A percentile compares a stretch with the other conserved stretches of the same genome.
phyloP scores from a whole-genome alignment of 2,888 invertebrate species.

The Lasioglossum lativentre region DNA sequence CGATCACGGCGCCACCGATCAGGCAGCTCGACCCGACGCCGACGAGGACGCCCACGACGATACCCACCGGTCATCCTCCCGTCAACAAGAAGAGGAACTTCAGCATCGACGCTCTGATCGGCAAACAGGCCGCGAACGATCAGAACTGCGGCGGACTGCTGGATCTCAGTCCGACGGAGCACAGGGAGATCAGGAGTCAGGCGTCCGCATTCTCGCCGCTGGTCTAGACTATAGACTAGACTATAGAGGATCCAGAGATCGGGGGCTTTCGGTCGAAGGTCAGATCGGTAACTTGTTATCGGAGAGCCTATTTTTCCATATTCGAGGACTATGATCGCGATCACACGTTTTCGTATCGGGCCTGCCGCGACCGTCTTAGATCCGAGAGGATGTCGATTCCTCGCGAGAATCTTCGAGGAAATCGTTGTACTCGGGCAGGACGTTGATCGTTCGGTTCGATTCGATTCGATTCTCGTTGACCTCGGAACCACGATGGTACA shows the following conservation, averaged over 20 bases:
- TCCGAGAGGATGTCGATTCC: neutral
- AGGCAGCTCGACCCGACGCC: slow-evolving; percentile 79
- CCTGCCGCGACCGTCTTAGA: too few relatives aligned
- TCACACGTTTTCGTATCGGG: neutral
- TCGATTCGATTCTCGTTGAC: neutral
- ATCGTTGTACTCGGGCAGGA: neutral
- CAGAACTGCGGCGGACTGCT: slow-evolving; percentile 78
- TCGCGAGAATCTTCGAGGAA: neutral
- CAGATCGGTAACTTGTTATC: neutral
- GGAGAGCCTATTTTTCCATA: slow-evolving; percentile 10
- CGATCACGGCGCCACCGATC: slow-evolving; percentile 80
- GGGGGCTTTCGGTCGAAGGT: neutral
- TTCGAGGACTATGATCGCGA: neutral
- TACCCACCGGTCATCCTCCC: slow-evolving; percentile 62
- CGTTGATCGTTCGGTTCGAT: neutral
- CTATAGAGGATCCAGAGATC: slow-evolving; percentile 54
- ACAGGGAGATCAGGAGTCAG: slow-evolving; percentile 85
- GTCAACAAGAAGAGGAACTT: slow-evolving; percentile 84
- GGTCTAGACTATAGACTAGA: slow-evolving; percentile 79
- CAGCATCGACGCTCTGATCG: slow-evolving; percentile 87
- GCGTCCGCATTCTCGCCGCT: slow-evolving; percentile 90
- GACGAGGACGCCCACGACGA: slow-evolving; percentile 71
- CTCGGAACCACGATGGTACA: neutral
- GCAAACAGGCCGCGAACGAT: slow-evolving; percentile 81
- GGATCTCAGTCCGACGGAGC: slow-evolving; percentile 82